phyloP scores from a whole-genome alignment of 1,140 invertebrate genomes.

The Uloborus diversus region DNA sequence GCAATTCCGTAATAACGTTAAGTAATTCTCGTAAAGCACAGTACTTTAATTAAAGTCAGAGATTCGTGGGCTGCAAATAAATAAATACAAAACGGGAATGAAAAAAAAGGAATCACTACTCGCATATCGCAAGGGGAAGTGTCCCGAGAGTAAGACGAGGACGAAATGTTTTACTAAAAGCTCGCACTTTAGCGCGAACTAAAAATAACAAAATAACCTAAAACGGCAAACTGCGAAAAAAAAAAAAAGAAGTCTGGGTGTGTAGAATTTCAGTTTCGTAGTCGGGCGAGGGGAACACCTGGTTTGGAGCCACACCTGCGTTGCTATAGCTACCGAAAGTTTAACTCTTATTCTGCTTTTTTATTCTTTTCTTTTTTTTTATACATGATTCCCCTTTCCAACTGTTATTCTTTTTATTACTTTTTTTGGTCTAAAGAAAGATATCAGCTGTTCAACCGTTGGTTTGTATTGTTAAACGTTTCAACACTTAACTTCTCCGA shows the following conservation, averaged over 20 bases:
- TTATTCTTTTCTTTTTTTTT: constrained; percentile 11
- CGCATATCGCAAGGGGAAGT: not conserved
- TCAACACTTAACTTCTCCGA: no score
- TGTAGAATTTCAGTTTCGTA: constrained; percentile 34
- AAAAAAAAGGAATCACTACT: not conserved
- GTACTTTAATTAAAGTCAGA: not conserved
- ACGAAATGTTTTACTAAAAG: not conserved
- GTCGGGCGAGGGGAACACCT: constrained; percentile 35
- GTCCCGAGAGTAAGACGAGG: not conserved
- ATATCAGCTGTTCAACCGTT: constrained; percentile 43
- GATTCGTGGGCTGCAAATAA: not conserved
- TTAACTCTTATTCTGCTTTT: constrained; percentile 6
- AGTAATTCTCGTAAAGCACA: constrained; percentile 2
- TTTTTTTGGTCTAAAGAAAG: constrained; percentile 3
- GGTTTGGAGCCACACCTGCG: constrained; percentile 48
- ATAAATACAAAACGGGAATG: not conserved
- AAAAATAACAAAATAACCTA: constrained; percentile 43
- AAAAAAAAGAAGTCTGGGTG: constrained; percentile 44
- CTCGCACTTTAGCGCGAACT: constrained; percentile 43
- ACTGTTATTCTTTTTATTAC: constrained; percentile 16
- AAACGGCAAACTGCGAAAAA: not conserved
- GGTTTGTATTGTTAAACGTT: not conserved
- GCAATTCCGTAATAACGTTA: not conserved
- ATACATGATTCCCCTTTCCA: constrained; percentile 4
- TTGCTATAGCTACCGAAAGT: constrained; percentile 42